Evolutionary conservation across 2,888 invertebrate genomes (phyloP).

Genomic region (Apodemia duryi): DNA sequence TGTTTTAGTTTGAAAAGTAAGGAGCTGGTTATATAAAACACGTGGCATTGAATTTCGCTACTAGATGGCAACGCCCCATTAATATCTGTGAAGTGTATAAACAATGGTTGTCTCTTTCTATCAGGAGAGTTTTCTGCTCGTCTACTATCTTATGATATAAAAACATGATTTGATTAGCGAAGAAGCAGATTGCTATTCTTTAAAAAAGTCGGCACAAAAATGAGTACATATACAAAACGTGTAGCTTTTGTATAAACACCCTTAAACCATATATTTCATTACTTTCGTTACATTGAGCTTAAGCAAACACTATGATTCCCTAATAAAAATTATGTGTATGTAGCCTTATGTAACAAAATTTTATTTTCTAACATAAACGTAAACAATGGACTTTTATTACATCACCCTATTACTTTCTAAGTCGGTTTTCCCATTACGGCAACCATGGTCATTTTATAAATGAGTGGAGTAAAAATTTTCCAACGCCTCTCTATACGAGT

Average conservation of each 20-base stretch:
- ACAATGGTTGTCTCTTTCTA: too few species aligned
- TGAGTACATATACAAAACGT: too few species aligned
- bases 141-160: too few species aligned
- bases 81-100: too few species aligned
- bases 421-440: background rate
- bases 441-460: constrained; percentile 11
- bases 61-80: too few species aligned
- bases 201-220: too few species aligned
- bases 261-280: constrained; percentile 1
- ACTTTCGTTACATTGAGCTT: background rate
- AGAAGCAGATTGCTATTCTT: too few species aligned
- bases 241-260: background rate
- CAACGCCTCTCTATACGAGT: background rate
- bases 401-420: constrained; percentile 5
- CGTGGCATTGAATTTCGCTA: too few species aligned
- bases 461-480: constrained; percentile 3
- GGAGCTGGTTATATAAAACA: too few species aligned
- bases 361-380: background rate
- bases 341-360: constrained; percentile 2
- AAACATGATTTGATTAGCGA: too few species aligned
- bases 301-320: background rate
- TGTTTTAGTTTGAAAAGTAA: too few species aligned
- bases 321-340: background rate
- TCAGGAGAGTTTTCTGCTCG: too few species aligned
- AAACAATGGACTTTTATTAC: constrained; percentile 10